Percentiles rank a stretch among this genome's conserved stretches.
phyloP scores from a whole-genome alignment of 1,140 invertebrate genomes.

The Ceratitis capitata region DNA sequence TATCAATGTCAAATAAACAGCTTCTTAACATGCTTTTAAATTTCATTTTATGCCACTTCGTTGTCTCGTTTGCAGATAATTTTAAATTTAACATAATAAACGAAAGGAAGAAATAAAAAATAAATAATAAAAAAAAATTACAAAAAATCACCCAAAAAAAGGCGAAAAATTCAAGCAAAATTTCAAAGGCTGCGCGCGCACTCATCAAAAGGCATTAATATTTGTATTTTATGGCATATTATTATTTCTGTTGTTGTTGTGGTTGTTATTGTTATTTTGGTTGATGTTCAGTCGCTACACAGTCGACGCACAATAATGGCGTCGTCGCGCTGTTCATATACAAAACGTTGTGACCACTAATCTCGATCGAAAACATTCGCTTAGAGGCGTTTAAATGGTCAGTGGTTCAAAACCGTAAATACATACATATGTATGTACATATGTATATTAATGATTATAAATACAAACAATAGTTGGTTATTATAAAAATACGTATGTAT shows the following conservation, averaged over 20 bases:
- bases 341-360: not conserved
- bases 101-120: not conserved
- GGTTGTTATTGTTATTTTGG: not conserved
- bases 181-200: slow-evolving; percentile 22
- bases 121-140: not conserved
- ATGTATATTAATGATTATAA: not conserved
- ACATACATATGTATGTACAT: not conserved
- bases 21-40: slow-evolving; percentile 34
- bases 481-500: no score
- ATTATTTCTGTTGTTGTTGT: not conserved
- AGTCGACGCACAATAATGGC: not conserved
- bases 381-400: not conserved
- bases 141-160: not conserved
- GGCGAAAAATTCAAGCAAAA: not conserved
- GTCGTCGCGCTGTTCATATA: not conserved
- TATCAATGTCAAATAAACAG: slow-evolving; percentile 50
- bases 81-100: slow-evolving; percentile 29
- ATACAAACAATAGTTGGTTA: no score
- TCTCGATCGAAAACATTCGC: not conserved
- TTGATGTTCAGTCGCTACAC: not conserved
- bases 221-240: slow-evolving; percentile 50
- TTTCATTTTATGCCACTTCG: not conserved
- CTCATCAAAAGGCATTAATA: slow-evolving; percentile 45
- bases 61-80: slow-evolving; percentile 39
- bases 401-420: not conserved